A percentile compares a stretch with the other conserved stretches of the same genome.
These are phyloP conservation scores for Calliopsis andreniformis DNA, from an alignment of 1,140 invertebrate species.

Conservation along the genomic window DNA sequence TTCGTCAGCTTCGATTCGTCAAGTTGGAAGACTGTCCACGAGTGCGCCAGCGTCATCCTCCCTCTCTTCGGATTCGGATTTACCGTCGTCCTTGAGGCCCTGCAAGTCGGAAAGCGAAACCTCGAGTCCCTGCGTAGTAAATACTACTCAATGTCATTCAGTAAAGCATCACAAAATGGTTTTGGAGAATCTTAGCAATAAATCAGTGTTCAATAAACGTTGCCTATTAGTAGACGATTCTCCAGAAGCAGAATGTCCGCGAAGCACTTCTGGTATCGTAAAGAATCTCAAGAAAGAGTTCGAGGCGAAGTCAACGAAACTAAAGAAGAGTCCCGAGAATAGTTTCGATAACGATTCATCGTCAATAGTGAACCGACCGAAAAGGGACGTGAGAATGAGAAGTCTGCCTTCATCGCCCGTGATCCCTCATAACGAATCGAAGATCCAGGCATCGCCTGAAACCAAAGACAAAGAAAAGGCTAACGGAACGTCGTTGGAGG, in stretches of 20 bases:
- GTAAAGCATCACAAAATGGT: constrained; percentile 84
- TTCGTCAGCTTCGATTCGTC: constrained; percentile 62
- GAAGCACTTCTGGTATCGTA: constrained; percentile 85
- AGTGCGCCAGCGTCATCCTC: constrained; percentile 85
- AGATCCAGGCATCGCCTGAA: constrained; percentile 73
- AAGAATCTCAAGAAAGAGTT: constrained; percentile 93
- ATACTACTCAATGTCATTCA: constrained; percentile 81
- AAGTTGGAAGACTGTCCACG: constrained; percentile 82
- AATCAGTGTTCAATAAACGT: constrained; percentile 76
- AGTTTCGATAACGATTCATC: constrained; percentile 69
- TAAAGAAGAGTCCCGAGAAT: constrained; percentile 74
- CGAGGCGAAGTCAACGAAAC: constrained; percentile 87
- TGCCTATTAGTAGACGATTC: constrained; percentile 77
- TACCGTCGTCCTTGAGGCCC: constrained; percentile 72
- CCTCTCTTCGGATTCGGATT: constrained; percentile 79
- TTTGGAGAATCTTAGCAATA: constrained; percentile 82
- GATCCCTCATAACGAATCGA: constrained; percentile 81
- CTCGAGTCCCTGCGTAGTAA: constrained; percentile 79
- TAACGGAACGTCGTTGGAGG: constrained; percentile 59
- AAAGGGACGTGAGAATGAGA: constrained; percentile 74
- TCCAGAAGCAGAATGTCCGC: constrained; percentile 75
- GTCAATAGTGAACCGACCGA: constrained; percentile 41
- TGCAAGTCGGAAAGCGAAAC: constrained; percentile 80
- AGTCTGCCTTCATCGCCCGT: constrained; percentile 85
- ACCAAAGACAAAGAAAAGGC: constrained; percentile 70